Conservation (phyloP, 2,888 invertebrate species). For the Plebejus melissa region DNA sequence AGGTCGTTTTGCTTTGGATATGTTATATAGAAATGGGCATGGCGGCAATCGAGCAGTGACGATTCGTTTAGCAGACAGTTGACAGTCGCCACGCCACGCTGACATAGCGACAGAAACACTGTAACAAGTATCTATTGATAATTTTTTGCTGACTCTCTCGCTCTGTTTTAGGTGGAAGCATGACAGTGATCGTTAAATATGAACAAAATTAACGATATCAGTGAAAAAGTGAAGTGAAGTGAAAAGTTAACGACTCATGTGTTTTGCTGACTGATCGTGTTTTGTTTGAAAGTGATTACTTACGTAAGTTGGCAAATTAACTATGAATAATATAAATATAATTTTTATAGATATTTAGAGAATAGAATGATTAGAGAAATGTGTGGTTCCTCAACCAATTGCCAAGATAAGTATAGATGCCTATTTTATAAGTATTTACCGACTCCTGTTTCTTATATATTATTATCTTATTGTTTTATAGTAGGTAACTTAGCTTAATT, state of each 20-base stretch:
- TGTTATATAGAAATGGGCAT: constrained; percentile 68
- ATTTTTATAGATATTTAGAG: neutral
- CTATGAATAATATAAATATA: neutral
- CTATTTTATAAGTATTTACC: too few relatives aligned
- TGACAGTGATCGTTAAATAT: constrained; percentile 27
- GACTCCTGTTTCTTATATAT: too few relatives aligned
- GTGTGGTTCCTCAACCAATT: neutral
- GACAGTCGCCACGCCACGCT: constrained; percentile 78
- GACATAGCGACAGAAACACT: constrained; percentile 75
- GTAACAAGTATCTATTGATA: constrained; percentile 70
- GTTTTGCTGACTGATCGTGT: constrained; percentile 37
- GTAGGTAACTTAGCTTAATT: too few relatives aligned
- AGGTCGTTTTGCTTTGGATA: constrained; percentile 38
- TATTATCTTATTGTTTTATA: too few relatives aligned
- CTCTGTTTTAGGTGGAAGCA: constrained; percentile 41
- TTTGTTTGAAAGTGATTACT: constrained; percentile 33
- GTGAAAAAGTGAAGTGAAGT: constrained; percentile 50
- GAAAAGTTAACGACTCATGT: constrained; percentile 52
- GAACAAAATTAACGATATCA: constrained; percentile 27
- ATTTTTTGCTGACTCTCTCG: constrained; percentile 62
- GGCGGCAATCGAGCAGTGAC: constrained; percentile 73
- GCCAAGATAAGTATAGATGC: neutral
- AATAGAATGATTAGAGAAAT: neutral
- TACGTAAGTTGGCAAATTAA: constrained; percentile 33
- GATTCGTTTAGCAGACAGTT: constrained; percentile 79